Percentiles rank a stretch among this genome's conserved stretches.
Evolutionary conservation across 2,888 invertebrate species (phyloP).

Genomic region (Ectobius pallidus): DNA sequence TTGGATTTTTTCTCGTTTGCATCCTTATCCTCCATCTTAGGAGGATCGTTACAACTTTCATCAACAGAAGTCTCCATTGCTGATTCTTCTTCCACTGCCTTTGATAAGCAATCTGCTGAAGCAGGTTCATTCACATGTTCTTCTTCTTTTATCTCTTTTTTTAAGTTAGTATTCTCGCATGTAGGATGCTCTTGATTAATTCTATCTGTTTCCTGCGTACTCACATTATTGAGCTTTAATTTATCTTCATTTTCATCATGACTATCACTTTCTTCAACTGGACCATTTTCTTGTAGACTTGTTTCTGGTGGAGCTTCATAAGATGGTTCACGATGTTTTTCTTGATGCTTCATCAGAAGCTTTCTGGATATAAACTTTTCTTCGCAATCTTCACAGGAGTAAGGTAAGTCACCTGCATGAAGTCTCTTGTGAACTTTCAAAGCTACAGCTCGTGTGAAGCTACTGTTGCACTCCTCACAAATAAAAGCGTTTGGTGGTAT

Average conservation of each 20-base stretch:
- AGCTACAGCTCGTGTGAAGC: conserved; percentile 76
- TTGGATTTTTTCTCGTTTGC: conserved; percentile 34
- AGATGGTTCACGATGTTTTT: conserved; percentile 62
- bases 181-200: not conserved
- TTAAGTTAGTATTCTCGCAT: not conserved
- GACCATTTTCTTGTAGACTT: conserved; percentile 43
- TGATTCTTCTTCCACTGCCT: conserved; percentile 53
- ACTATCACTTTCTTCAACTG: conserved; percentile 41
- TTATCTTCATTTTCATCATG: conserved; percentile 41
- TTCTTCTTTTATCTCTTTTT: not conserved
- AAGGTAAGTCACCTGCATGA: conserved; percentile 73
- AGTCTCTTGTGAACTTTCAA: conserved; percentile 84
- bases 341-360: conserved; percentile 73
- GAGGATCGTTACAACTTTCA: conserved; percentile 53
- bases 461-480: conserved; percentile 81
- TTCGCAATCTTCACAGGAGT: conserved; percentile 74
- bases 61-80: conserved; percentile 49
- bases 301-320: conserved; percentile 39
- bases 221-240: not conserved
- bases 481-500: conserved; percentile 77
- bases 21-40: conserved; percentile 53
- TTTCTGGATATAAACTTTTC: conserved; percentile 84
- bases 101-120: conserved; percentile 52
- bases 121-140: conserved; percentile 39
- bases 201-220: not conserved